These are phyloP conservation scores for Apodemus speciosus DNA, from an alignment of 2,113 vertebrate species.

Conservation along the genomic window DNA sequence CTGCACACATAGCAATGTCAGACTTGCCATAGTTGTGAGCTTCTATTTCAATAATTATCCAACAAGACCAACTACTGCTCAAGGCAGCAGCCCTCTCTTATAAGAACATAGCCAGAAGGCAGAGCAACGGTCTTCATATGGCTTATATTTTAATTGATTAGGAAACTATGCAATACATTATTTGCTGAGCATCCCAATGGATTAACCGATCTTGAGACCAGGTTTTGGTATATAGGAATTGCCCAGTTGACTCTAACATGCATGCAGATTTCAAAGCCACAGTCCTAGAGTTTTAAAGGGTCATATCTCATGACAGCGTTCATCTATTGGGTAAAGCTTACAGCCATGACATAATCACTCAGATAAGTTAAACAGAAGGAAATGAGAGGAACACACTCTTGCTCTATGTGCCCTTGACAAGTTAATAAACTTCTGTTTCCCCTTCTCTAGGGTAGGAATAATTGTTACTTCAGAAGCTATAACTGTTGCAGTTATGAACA, in stretches of 20 bases:
- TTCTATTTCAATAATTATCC: background rate
- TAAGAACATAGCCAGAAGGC: conserved; percentile 33
- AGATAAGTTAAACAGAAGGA: conserved; percentile 23
- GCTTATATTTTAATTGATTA: background rate
- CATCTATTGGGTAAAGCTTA: background rate
- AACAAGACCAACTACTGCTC: background rate
- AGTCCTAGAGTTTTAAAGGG: background rate
- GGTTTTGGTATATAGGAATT: background rate
- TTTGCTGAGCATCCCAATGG: background rate
- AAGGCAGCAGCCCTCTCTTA: background rate
- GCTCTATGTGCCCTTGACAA: background rate
- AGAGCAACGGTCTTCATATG: background rate
- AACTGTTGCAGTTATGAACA: background rate
- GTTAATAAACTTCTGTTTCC: background rate
- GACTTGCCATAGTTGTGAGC: background rate
- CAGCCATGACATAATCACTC: background rate
- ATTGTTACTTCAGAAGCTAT: background rate
- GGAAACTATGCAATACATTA: background rate
- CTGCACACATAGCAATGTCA: background rate
- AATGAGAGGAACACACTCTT: background rate
- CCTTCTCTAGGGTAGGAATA: background rate
- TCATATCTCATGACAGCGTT: background rate
- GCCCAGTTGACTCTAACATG: background rate
- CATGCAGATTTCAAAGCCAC: background rate
- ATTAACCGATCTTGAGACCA: background rate